phyloP scores from a whole-genome alignment of 2,113 vertebrate genomes.

The Myrmecobius fasciatus region DNA sequence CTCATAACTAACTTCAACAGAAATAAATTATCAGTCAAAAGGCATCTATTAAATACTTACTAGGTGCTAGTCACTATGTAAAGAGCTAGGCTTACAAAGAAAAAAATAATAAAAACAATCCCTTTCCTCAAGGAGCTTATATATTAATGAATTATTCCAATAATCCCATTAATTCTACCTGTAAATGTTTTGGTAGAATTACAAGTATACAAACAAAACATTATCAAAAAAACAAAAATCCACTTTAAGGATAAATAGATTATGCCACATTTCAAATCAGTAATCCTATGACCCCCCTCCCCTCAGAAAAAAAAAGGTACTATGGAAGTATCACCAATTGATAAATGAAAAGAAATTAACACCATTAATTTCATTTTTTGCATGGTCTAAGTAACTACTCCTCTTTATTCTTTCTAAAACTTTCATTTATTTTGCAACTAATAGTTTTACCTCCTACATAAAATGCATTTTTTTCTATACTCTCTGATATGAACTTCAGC shows the following conservation, averaged over 20 bases:
- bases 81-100: not conserved
- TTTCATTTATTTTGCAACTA: constrained; percentile 59
- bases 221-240: not conserved
- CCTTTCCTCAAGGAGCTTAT: not conserved
- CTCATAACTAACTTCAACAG: constrained; percentile 73
- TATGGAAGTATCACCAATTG: not conserved
- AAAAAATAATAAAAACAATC: not conserved
- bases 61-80: not conserved
- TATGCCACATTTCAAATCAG: constrained; percentile 48
- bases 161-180: constrained; percentile 74
- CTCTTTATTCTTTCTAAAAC: constrained; percentile 52
- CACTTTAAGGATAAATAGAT: constrained; percentile 38
- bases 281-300: not conserved
- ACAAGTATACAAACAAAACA: constrained; percentile 51
- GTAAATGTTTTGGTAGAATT: constrained; percentile 67
- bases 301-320: not conserved
- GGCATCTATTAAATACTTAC: not conserved
- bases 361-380: constrained; percentile 4
- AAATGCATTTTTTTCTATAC: constrained; percentile 61
- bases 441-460: constrained; percentile 65
- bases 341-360: not conserved
- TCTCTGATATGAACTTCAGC: constrained; percentile 50
- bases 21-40: constrained; percentile 29
- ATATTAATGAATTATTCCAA: constrained; percentile 56
- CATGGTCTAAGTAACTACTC: constrained; percentile 10